A percentile compares a stretch with the other conserved stretches of the same genome.
Evolutionary conservation across 2,797 vertebrate genomes (phyloP).

Genomic region (Rallus crepitans): DNA sequence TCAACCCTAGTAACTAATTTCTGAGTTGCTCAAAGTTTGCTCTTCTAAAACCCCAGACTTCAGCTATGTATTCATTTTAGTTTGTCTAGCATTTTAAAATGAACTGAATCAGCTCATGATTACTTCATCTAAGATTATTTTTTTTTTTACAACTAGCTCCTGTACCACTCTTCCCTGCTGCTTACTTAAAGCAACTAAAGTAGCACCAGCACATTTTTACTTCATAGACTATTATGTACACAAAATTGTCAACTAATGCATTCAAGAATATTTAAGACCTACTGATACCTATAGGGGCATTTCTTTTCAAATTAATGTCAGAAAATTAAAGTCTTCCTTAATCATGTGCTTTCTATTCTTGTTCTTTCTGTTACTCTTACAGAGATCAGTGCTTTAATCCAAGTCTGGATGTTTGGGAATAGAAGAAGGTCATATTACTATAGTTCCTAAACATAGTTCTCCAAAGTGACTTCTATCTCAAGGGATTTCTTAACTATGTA

Average conservation of each 20-base stretch:
- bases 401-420: background rate
- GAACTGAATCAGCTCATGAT: background rate
- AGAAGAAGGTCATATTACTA: background rate
- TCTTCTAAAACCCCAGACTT: background rate
- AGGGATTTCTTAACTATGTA: background rate
- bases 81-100: background rate
- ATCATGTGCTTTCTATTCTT: fast-evolving
- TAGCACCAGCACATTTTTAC: background rate
- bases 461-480: background rate
- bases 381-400: background rate
- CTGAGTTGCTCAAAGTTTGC: background rate
- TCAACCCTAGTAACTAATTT: background rate
- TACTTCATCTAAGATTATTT: background rate
- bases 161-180: background rate
- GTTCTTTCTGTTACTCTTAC: background rate
- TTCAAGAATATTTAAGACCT: background rate
- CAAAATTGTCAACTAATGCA: background rate
- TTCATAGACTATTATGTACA: background rate
- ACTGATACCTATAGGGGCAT: background rate
- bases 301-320: background rate
- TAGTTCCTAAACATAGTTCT: background rate
- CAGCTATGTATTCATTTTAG: background rate
- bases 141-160: background rate
- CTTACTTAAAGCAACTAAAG: background rate
- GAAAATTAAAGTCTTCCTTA: background rate